A percentile compares a stretch with the other conserved stretches of the same genome.
phyloP scores from a whole-genome alignment of 2,113 vertebrate species.

The Dasyprocta punctata region DNA sequence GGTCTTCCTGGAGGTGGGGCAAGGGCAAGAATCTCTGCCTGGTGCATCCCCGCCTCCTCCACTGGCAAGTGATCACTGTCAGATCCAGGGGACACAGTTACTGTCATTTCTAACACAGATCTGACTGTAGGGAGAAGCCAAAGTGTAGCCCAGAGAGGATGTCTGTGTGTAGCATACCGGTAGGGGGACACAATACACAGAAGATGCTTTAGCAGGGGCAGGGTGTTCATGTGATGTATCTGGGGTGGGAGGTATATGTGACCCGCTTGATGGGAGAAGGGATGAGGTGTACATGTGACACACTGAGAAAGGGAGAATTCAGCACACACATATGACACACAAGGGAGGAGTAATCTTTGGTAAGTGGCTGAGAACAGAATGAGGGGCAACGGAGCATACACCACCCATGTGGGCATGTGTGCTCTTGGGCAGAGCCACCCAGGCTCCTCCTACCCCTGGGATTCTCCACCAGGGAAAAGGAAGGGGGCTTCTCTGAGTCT shows the following conservation, averaged over 20 bases:
- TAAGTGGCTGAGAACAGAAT: not conserved
- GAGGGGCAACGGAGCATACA: too few species aligned
- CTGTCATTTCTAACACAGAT: not conserved
- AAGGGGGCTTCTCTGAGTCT: not conserved
- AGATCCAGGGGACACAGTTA: not conserved
- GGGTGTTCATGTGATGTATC: not conserved
- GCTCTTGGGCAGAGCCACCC: not conserved
- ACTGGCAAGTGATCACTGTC: not conserved
- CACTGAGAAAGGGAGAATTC: not conserved
- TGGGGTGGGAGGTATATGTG: not conserved
- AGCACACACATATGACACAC: fast-evolving
- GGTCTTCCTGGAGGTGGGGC: not conserved
- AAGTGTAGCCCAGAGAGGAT: not conserved
- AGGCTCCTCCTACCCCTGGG: not conserved
- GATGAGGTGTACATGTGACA: not conserved
- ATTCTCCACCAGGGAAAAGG: not conserved
- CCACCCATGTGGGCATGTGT: not conserved
- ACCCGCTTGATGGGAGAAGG: not conserved
- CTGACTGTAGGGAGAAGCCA: not conserved
- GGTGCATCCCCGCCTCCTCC: not conserved
- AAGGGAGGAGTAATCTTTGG: not conserved
- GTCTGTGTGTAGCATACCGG: not conserved
- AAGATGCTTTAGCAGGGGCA: not conserved
- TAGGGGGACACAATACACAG: not conserved
- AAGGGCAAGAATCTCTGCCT: not conserved